phyloP scores from a whole-genome alignment of 2,113 vertebrate species.

The Phaethornis superciliosus region DNA sequence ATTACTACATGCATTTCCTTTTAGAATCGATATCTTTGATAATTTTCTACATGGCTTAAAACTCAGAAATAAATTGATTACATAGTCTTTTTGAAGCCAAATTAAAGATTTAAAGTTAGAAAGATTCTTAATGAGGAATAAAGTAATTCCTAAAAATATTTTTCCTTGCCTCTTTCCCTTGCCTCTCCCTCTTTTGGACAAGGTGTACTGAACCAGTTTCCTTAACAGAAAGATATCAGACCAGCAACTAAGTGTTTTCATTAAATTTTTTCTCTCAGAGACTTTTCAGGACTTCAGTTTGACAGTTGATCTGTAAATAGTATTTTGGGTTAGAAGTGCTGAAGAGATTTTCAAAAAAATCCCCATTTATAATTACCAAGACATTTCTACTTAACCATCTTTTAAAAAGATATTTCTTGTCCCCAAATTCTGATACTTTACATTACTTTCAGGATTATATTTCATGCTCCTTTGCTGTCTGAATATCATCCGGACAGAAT shows the following conservation, averaged over 20 bases:
- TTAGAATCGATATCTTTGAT: conserved; percentile 46
- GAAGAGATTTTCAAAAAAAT: not conserved
- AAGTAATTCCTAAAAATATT: not conserved
- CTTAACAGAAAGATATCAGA: not conserved
- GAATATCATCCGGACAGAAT: not conserved
- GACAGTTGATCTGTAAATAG: not conserved
- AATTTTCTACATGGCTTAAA: conserved; percentile 32
- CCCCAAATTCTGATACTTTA: not conserved
- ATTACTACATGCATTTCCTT: conserved; percentile 50
- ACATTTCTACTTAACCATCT: not conserved
- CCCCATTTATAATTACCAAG: not conserved
- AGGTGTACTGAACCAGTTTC: not conserved
- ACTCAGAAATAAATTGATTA: conserved; percentile 1
- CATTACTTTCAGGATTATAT: not conserved
- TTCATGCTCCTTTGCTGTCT: not conserved
- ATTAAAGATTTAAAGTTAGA: not conserved
- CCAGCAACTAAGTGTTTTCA: not conserved
- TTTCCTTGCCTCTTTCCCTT: not conserved
- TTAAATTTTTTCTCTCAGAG: not conserved
- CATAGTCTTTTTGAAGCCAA: not conserved
- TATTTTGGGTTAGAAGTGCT: conserved; percentile 4
- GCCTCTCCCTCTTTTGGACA: not conserved
- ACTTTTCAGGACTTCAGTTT: not conserved
- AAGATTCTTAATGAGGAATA: not conserved
- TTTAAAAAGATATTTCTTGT: not conserved